A percentile compares a stretch with the other conserved stretches of the same genome.
Conservation (phyloP, 2,888 invertebrate genomes). For the Rotaria socialis region DNA sequence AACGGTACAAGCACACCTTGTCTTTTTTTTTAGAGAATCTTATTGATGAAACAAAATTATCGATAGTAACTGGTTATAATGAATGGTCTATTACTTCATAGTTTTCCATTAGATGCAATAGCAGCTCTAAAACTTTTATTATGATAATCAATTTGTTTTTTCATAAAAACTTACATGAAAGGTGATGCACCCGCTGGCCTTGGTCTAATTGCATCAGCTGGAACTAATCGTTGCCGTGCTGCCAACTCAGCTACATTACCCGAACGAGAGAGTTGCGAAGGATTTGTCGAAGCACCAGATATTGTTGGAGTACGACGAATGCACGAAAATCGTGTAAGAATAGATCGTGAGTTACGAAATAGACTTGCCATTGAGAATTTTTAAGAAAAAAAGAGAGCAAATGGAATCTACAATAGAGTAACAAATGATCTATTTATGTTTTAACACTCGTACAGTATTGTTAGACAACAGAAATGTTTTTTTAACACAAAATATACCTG, state of each 20-base stretch:
- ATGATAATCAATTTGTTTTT: not conserved
- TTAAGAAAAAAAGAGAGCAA: not conserved
- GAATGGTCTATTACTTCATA: not conserved
- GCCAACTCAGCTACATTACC: not conserved
- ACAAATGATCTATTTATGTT: not conserved
- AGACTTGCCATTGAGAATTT: not conserved
- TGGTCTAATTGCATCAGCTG: not conserved
- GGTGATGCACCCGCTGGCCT: not conserved
- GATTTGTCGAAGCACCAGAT: not conserved
- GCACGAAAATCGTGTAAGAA: not conserved
- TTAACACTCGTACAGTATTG: not conserved
- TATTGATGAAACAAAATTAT: too few species aligned
- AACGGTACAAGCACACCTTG: too few species aligned
- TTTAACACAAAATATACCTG: not conserved
- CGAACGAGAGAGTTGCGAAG: not conserved
- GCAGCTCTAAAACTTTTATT: not conserved
- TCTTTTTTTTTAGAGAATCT: too few species aligned
- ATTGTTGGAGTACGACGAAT: not conserved
- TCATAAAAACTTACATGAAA: not conserved
- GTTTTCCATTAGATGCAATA: not conserved
- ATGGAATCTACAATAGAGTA: not conserved
- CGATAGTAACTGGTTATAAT: not conserved
- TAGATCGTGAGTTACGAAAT: not conserved
- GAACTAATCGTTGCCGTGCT: not conserved
- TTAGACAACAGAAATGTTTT: not conserved